Evolutionary conservation across 2,888 invertebrate species (phyloP).

Genomic region (Allophyes oxyacanthae): DNA sequence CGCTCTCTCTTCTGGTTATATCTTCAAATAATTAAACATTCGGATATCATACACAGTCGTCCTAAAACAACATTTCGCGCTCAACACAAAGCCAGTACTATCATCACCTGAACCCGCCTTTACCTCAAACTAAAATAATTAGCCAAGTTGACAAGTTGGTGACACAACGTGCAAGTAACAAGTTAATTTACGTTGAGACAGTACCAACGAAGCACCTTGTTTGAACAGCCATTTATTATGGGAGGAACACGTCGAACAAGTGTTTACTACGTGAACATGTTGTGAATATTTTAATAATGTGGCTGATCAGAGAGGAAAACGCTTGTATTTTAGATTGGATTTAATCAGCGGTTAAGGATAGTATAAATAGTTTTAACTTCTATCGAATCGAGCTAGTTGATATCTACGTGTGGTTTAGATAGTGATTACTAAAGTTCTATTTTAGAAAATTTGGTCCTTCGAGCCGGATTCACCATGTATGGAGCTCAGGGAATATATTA

Average conservation of each 20-base stretch:
- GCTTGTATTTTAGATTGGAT: slow-evolving; percentile 9
- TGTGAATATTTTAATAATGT: slow-evolving; percentile 43
- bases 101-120: slow-evolving; percentile 31
- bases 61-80: not conserved
- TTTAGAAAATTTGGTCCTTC: no score
- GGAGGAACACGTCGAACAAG: slow-evolving; percentile 30
- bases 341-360: not conserved
- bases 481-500: no score
- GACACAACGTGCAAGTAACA: slow-evolving; percentile 58
- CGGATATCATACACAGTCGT: not conserved
- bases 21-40: no score
- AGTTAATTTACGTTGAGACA: slow-evolving; percentile 72
- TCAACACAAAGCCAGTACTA: slow-evolving; percentile 13
- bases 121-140: slow-evolving; percentile 67
- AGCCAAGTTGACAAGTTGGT: slow-evolving; percentile 67
- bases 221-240: slow-evolving; percentile 53
- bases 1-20: no score
- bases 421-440: no score
- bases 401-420: no score
- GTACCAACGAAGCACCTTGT: slow-evolving; percentile 64
- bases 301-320: slow-evolving; percentile 3
- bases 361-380: no score
- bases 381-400: no score
- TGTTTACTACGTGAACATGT: slow-evolving; percentile 35
- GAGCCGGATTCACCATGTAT: no score